Evolutionary conservation across 2,888 invertebrate species (phyloP).

Genomic region (Hemistola chrysoprasaria): DNA sequence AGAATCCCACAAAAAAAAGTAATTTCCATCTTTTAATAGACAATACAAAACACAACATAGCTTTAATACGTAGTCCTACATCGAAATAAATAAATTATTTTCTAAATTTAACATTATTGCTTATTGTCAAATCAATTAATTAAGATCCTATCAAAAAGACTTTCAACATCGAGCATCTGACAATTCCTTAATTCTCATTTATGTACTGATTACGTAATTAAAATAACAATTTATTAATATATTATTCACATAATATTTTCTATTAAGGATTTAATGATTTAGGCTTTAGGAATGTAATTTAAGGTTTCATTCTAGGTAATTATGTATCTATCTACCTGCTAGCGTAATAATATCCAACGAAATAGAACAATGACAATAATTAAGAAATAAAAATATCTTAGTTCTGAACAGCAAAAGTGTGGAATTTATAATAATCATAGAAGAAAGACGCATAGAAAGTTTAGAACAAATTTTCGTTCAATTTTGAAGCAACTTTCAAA

Average conservation of each 20-base stretch:
- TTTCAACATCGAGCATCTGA: slow-evolving; percentile 34
- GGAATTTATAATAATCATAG: slow-evolving; percentile 52
- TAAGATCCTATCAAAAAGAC: slow-evolving; percentile 49
- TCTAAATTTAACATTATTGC: slow-evolving; percentile 62
- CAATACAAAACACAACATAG: slow-evolving; percentile 79
- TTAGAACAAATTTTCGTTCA: too few species aligned
- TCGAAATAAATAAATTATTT: slow-evolving; percentile 78
- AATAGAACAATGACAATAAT: slow-evolving; percentile 2
- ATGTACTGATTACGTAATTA: slow-evolving; percentile 53
- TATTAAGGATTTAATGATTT: too few species aligned
- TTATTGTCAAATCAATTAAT: slow-evolving; percentile 79
- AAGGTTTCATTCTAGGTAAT: too few species aligned
- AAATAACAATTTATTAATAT: too few species aligned
- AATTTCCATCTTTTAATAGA: slow-evolving; percentile 60
- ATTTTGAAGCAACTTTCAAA: too few species aligned
- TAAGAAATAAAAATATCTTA: slow-evolving; percentile 6
- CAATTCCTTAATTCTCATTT: slow-evolving; percentile 59
- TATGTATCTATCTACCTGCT: too few species aligned
- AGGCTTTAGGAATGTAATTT: slow-evolving; percentile 39
- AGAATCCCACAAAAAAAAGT: slow-evolving; percentile 61
- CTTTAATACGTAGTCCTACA: slow-evolving; percentile 78
- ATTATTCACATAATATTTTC: too few species aligned
- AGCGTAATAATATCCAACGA: slow-evolving; percentile 5
- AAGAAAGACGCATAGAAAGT: too few species aligned
- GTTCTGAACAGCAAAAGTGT: slow-evolving; percentile 26